Evolutionary conservation across 2,797 vertebrate species (phyloP).

Genomic region (Micropoecilia bifurca): DNA sequence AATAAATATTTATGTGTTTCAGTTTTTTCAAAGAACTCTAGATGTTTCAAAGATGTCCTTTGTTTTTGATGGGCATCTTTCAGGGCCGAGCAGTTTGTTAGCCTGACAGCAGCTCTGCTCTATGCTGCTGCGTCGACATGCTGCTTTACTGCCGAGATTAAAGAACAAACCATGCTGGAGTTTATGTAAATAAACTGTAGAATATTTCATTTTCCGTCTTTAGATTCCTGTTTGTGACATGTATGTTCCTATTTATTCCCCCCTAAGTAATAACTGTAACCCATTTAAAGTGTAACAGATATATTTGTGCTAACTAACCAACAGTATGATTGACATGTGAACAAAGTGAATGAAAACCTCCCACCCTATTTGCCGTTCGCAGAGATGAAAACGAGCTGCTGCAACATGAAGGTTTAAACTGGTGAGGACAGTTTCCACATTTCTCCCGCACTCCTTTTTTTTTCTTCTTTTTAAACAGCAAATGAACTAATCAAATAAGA

Average conservation of each 20-base stretch:
- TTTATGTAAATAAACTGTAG: constrained; percentile 34
- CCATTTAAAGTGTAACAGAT: constrained; percentile 38
- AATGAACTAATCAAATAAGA: constrained; percentile 73
- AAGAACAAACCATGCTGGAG: constrained; percentile 34
- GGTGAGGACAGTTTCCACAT: constrained; percentile 79
- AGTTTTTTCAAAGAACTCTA: constrained; percentile 15
- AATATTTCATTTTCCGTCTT: constrained; percentile 25
- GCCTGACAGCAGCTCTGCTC: constrained; percentile 35
- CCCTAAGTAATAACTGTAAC: constrained; percentile 44
- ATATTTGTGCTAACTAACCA: constrained; percentile 62
- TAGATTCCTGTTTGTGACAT: constrained; percentile 48
- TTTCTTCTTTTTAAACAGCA: constrained; percentile 37
- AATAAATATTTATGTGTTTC: constrained; percentile 17
- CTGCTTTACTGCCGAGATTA: constrained; percentile 31
- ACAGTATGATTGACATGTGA: constrained; percentile 63
- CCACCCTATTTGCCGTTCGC: constrained; percentile 73
- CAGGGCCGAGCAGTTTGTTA: constrained; percentile 21
- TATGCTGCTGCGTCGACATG: constrained; percentile 40
- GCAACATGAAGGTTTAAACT: constrained; percentile 80
- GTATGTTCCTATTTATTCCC: constrained; percentile 58
- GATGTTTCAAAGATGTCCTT: constrained; percentile 25
- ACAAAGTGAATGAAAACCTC: constrained; percentile 69
- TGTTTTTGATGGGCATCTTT: constrained; percentile 28
- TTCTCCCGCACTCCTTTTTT: constrained; percentile 51
- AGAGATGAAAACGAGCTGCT: constrained; percentile 80